Evolutionary conservation across 2,888 invertebrate species (phyloP).

Genomic region (Cetonia aurata): DNA sequence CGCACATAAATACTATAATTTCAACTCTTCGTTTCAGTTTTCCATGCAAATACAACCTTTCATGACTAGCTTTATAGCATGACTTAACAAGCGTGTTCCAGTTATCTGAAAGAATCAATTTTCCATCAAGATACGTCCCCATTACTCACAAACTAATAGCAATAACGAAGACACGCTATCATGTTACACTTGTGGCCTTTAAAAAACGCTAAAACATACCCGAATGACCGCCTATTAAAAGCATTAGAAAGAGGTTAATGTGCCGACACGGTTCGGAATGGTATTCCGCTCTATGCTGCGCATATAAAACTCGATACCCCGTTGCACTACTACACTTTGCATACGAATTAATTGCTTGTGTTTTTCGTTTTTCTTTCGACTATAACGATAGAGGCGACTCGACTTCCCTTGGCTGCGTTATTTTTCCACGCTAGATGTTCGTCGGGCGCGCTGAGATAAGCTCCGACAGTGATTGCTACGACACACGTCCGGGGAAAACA

Average conservation of each 20-base stretch:
- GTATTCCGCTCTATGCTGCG: neutral
- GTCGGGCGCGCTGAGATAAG: conserved; percentile 1
- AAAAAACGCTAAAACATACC: conserved; percentile 10
- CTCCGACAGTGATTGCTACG: neutral
- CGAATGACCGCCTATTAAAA: conserved; percentile 18
- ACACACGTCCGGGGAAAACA: conserved; percentile 18
- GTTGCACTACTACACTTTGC: conserved; percentile 2
- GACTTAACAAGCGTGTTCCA: no score
- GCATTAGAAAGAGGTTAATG: conserved; percentile 13
- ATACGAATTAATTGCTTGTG: conserved; percentile 13
- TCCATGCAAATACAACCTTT: no score
- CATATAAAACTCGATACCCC: neutral
- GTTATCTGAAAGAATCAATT: no score
- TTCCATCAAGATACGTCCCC: no score
- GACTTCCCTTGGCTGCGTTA: neutral
- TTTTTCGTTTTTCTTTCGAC: conserved; percentile 2
- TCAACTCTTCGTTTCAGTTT: no score
- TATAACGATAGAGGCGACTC: neutral
- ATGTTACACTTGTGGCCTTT: neutral
- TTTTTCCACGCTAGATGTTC: neutral
- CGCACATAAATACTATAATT: no score
- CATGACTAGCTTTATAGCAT: no score
- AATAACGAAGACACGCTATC: conserved; percentile 10
- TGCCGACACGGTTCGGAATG: neutral
- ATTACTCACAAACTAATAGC: neutral